Evolutionary conservation across 2,113 vertebrate genomes (phyloP).

Genomic region (Lagopus muta): DNA sequence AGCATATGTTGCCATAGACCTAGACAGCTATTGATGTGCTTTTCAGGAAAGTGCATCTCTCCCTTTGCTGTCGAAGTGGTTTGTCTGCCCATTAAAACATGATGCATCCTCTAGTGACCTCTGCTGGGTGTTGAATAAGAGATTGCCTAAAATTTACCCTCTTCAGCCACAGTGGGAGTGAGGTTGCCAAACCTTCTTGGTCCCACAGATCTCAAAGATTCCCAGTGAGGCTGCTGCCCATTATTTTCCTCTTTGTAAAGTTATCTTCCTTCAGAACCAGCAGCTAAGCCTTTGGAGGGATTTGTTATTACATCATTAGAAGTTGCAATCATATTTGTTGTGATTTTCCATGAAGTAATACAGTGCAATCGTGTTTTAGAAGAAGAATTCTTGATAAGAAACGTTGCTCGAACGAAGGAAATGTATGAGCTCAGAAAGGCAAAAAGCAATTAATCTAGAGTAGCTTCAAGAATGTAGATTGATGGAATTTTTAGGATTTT

Average conservation of each 20-base stretch:
- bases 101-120: slow-evolving; percentile 20
- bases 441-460: background rate
- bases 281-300: background rate
- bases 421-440: background rate
- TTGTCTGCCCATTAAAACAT: background rate
- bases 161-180: background rate
- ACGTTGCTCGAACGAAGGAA: background rate
- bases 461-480: background rate
- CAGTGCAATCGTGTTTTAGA: background rate
- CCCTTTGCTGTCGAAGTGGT: background rate
- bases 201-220: background rate
- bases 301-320: background rate
- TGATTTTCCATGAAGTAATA: background rate
- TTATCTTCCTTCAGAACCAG: background rate
- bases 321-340: background rate
- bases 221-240: too few relatives aligned
- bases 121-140: background rate
- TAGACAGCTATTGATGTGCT: background rate
- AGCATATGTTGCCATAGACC: background rate
- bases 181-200: background rate
- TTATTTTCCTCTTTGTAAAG: background rate
- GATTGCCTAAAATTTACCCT: background rate
- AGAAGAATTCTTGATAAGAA: background rate
- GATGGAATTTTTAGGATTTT: background rate
- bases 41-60: background rate